A percentile compares a stretch with the other conserved stretches of the same genome.
Conservation (phyloP, 2,888 invertebrate genomes). For the Drosophila peninsularis region DNA sequence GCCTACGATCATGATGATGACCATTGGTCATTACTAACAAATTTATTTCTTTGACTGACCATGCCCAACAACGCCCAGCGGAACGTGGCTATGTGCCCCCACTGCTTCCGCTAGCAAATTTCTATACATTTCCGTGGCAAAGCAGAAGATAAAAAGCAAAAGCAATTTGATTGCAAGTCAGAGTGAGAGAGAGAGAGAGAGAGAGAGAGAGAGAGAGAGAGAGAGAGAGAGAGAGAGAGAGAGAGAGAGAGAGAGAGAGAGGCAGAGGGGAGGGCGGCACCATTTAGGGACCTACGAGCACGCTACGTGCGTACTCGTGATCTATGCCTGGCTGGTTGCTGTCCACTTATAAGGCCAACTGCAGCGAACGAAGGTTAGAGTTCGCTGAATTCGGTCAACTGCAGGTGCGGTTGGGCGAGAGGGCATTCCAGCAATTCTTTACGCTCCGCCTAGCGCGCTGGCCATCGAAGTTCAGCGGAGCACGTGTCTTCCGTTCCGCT, state of each 20-base stretch:
- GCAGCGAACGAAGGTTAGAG: conserved; percentile 69
- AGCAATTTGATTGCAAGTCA: conserved; percentile 29
- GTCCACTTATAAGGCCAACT: conserved; percentile 14
- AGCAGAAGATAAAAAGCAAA: conserved; percentile 38
- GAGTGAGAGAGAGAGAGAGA: no score
- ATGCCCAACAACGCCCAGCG: conserved; percentile 37
- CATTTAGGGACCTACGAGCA: conserved; percentile 23
- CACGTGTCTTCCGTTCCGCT: conserved; percentile 65
- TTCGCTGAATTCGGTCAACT: conserved; percentile 64
- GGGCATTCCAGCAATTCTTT: conserved; percentile 16
- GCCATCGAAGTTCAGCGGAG: conserved; percentile 25
- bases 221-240: neutral
- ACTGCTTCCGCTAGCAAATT: conserved; percentile 54
- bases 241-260: neutral
- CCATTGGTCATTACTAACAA: conserved; percentile 1
- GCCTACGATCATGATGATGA: neutral
- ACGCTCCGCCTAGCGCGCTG: conserved; percentile 50
- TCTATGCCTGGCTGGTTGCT: conserved; percentile 36
- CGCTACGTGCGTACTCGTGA: conserved; percentile 41
- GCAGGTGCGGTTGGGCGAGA: neutral
- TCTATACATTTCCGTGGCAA: conserved; percentile 60
- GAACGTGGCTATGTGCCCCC: conserved; percentile 42
- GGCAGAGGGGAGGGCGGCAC: neutral
- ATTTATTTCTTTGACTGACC: conserved; percentile 11
- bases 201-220: neutral